These are phyloP conservation scores for Mizuhopecten yessoensis DNA, from an alignment of 1,140 invertebrate genomes.

Conservation along the genomic window DNA sequence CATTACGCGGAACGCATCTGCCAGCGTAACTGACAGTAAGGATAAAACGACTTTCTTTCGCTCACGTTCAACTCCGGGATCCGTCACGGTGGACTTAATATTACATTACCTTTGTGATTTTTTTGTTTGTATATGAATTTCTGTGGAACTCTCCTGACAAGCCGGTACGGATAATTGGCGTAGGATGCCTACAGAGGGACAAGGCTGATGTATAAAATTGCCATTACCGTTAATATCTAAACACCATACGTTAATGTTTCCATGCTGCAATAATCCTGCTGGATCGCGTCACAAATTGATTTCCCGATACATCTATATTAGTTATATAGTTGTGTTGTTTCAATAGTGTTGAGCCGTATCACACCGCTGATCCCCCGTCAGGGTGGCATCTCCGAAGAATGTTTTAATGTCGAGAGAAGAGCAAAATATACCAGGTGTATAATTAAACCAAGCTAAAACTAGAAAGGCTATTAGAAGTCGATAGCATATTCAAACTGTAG, in stretches of 20 bases:
- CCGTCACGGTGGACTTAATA: background rate
- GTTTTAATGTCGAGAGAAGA: background rate
- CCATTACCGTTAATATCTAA: conserved; percentile 26
- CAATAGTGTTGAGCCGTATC: background rate
- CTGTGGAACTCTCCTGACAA: background rate
- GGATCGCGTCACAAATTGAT: background rate
- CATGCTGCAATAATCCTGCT: background rate
- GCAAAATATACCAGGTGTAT: background rate
- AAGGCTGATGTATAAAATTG: background rate
- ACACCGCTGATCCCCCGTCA: background rate
- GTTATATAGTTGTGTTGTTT: background rate
- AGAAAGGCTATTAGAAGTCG: conserved; percentile 10
- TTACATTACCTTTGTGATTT: background rate
- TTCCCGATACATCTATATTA: background rate
- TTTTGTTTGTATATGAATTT: background rate
- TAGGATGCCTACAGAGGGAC: background rate
- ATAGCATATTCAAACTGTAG: background rate
- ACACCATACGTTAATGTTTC: background rate
- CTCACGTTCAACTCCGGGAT: background rate
- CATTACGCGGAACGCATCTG: too few relatives aligned
- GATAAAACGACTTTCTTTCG: background rate
- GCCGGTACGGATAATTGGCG: background rate
- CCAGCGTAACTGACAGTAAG: background rate
- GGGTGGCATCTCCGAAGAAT: background rate
- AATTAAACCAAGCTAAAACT: background rate